phyloP scores from a whole-genome alignment of 2,113 vertebrate species.

The Bettongia penicillata region DNA sequence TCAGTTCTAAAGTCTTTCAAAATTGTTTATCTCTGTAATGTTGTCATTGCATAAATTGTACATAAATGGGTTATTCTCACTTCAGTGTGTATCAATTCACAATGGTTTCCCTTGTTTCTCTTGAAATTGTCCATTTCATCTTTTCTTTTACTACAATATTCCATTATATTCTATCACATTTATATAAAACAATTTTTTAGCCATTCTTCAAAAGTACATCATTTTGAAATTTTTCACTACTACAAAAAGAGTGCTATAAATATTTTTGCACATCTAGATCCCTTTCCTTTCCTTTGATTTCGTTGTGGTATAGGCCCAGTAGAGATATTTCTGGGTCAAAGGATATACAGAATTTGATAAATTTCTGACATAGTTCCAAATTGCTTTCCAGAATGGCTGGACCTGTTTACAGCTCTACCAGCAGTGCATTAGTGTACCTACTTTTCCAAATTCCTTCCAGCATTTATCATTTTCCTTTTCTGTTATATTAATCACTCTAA shows the following conservation, averaged over 20 bases:
- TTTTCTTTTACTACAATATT: too few species aligned
- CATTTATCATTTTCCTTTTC: not conserved
- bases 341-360: not conserved
- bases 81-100: not conserved
- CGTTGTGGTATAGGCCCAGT: not conserved
- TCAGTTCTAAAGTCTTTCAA: not conserved
- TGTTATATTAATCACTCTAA: not conserved
- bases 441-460: not conserved
- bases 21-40: not conserved
- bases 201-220: not conserved
- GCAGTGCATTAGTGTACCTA: not conserved
- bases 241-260: not conserved
- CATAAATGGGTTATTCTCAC: not conserved
- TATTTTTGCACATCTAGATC: not conserved
- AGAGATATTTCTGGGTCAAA: not conserved
- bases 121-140: not conserved
- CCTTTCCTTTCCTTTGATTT: too few species aligned
- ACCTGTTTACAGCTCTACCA: not conserved
- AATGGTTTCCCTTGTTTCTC: not conserved
- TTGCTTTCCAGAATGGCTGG: not conserved
- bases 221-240: not conserved
- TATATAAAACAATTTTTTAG: not conserved
- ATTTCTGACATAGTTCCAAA: not conserved
- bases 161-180: not conserved
- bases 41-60: not conserved